These are phyloP conservation scores for Dicrurus megarhynchus DNA, from an alignment of 2,113 vertebrate genomes.

Conservation along the genomic window DNA sequence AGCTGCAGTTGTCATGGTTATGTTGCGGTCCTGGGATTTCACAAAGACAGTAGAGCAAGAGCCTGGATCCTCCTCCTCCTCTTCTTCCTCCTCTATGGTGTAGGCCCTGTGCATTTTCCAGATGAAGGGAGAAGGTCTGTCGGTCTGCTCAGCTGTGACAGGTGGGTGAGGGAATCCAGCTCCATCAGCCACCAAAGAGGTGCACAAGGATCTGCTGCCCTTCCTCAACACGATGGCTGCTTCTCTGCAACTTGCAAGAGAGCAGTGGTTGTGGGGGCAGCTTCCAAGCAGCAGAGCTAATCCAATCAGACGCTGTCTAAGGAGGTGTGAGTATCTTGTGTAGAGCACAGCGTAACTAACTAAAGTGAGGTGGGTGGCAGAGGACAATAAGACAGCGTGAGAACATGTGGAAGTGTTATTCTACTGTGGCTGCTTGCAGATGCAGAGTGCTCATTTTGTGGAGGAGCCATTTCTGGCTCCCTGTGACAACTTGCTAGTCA, in stretches of 20 bases:
- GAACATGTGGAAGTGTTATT: not conserved
- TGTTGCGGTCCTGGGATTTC: not conserved
- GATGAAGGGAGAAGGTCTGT: not conserved
- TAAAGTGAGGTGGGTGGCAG: not conserved
- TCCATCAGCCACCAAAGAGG: not conserved
- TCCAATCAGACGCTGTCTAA: not conserved
- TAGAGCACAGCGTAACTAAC: not conserved
- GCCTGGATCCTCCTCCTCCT: not conserved
- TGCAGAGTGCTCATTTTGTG: not conserved
- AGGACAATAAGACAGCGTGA: not conserved
- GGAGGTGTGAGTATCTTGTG: not conserved
- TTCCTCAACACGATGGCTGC: not conserved
- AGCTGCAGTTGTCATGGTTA: slow-evolving; percentile 26
- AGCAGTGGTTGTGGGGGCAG: not conserved
- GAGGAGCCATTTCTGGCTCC: not conserved
- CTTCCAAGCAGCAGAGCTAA: not conserved
- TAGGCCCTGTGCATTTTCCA: not conserved
- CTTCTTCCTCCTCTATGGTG: not conserved
- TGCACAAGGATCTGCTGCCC: not conserved
- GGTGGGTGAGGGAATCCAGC: not conserved
- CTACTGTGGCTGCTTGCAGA: not conserved
- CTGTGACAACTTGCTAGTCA: not conserved
- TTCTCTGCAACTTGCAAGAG: not conserved
- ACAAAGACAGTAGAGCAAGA: not conserved
- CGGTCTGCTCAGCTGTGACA: not conserved